A percentile compares a stretch with the other conserved stretches of the same genome.
phyloP scores from a whole-genome alignment of 2,113 vertebrate genomes.

The Gavia stellata region DNA sequence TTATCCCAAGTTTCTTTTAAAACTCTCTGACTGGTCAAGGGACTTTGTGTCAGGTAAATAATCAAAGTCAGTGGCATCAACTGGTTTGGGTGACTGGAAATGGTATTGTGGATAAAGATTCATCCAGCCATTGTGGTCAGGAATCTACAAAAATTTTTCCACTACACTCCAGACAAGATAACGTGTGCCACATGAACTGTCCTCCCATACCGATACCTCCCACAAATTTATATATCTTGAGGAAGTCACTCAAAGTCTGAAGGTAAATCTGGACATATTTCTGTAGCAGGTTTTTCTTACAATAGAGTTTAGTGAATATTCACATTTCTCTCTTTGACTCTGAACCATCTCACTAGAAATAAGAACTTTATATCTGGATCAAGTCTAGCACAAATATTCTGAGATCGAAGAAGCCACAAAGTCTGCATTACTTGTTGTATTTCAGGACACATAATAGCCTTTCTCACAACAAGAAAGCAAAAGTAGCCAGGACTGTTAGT shows the following conservation, averaged over 20 bases:
- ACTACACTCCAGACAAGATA: background rate
- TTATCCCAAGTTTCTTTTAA: background rate
- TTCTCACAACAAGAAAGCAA: background rate
- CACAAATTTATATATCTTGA: background rate
- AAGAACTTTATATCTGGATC: background rate
- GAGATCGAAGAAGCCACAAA: background rate
- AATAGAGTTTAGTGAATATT: background rate
- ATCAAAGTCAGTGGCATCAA: background rate
- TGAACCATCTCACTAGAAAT: background rate
- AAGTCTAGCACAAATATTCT: background rate
- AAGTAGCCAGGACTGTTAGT: background rate
- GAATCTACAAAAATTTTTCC: background rate
- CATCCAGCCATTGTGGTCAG: background rate
- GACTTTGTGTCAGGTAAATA: background rate
- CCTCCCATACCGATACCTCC: background rate
- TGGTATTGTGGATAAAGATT: background rate
- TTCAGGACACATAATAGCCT: background rate
- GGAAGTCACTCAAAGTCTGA: background rate
- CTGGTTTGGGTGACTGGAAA: background rate
- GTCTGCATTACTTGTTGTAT: background rate
- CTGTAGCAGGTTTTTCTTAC: background rate
- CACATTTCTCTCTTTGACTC: background rate
- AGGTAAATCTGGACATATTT: background rate
- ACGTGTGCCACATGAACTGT: background rate
- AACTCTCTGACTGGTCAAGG: background rate